Conservation (phyloP, 2,797 vertebrate genomes). For the Macropodus opercularis region DNA sequence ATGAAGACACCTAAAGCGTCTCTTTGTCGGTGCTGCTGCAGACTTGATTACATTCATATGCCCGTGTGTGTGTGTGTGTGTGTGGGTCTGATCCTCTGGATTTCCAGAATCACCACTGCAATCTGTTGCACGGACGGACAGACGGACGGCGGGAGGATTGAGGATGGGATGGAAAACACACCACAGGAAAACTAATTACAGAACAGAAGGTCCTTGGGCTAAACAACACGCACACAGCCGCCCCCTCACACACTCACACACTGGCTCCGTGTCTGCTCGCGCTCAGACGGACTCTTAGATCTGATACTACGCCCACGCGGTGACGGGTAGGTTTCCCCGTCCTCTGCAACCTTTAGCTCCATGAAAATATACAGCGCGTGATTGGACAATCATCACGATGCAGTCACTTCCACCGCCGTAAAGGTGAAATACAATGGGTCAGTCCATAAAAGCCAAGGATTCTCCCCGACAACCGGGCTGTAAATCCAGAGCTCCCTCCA, state of each 20-base stretch:
- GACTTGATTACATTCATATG: slow-evolving; percentile 74
- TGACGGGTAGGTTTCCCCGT: slow-evolving; percentile 45
- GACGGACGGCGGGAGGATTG: neutral
- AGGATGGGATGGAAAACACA: slow-evolving; percentile 49
- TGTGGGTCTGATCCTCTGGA: slow-evolving; percentile 57
- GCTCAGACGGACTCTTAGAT: slow-evolving; percentile 9
- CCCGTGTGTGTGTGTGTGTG: slow-evolving; percentile 18
- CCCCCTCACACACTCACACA: slow-evolving; percentile 9
- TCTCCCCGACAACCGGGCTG: slow-evolving; percentile 20
- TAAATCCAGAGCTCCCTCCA: slow-evolving; percentile 5
- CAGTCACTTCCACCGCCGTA: slow-evolving; percentile 49
- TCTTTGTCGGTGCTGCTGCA: slow-evolving; percentile 47
- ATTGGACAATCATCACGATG: slow-evolving; percentile 41
- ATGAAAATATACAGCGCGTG: slow-evolving; percentile 46
- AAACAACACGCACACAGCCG: slow-evolving; percentile 19
- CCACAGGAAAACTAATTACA: slow-evolving; percentile 76
- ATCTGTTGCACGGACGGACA: slow-evolving; percentile 70
- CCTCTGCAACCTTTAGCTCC: slow-evolving; percentile 51
- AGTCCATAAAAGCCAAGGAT: slow-evolving; percentile 58
- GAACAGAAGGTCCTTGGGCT: slow-evolving; percentile 71
- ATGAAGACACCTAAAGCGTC: slow-evolving; percentile 65
- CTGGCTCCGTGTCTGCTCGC: neutral
- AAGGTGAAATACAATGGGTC: slow-evolving; percentile 48
- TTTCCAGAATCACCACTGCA: slow-evolving; percentile 73
- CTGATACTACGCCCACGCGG: slow-evolving; percentile 12